phyloP scores from a whole-genome alignment of 2,888 invertebrate genomes.

The Phania funesta region DNA sequence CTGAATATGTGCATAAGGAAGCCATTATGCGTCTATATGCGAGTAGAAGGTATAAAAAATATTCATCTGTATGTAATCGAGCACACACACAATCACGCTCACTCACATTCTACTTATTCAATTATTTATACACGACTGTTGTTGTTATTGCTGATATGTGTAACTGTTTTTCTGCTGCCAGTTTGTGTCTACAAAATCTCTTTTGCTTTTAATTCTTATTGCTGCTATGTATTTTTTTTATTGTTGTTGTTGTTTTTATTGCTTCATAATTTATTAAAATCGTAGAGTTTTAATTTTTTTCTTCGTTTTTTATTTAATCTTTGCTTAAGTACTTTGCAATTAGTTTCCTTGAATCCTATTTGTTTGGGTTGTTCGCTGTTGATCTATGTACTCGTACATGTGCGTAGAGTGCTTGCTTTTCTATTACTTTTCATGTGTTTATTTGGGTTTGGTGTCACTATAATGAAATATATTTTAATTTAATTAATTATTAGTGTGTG shows the following conservation, averaged over 20 bases:
- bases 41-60: not conserved
- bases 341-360: conserved; percentile 77
- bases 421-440: not conserved
- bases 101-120: conserved; percentile 59
- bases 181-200: conserved; percentile 1
- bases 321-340: conserved; percentile 79
- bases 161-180: conserved; percentile 4
- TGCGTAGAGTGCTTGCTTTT: not conserved
- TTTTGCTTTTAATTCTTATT: conserved; percentile 41
- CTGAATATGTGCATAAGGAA: conserved; percentile 54
- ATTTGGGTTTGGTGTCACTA: conserved; percentile 1
- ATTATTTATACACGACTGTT: conserved; percentile 58
- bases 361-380: conserved; percentile 52
- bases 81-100: conserved; percentile 19
- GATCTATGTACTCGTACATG: not conserved
- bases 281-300: conserved; percentile 40
- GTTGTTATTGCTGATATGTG: conserved; percentile 26
- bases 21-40: conserved; percentile 47
- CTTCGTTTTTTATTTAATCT: conserved; percentile 69
- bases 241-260: conserved; percentile 17
- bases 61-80: not conserved
- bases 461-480: conserved; percentile 29
- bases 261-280: conserved; percentile 77
- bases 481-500: conserved; percentile 54
- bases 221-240: conserved; percentile 20